A percentile compares a stretch with the other conserved stretches of the same genome.
Conservation (phyloP, 2,113 vertebrate genomes). For the Myrmophylax atrothorax region DNA sequence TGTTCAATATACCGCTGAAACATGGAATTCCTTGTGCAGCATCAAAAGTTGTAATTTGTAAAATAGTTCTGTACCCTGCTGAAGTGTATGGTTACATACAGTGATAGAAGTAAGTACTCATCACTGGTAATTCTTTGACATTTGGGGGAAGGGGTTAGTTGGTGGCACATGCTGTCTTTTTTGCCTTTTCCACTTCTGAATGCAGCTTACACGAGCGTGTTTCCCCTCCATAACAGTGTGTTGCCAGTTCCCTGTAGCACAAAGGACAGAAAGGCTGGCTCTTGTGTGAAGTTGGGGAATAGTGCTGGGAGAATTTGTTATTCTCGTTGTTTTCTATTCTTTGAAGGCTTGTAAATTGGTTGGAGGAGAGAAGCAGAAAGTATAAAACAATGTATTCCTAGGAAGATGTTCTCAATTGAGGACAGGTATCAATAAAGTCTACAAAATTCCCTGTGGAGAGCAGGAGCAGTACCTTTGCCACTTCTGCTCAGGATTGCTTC, state of each 20-base stretch:
- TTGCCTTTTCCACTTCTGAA: not conserved
- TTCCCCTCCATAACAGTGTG: not conserved
- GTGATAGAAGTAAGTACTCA: not conserved
- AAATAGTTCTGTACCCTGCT: not conserved
- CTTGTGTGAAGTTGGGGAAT: not conserved
- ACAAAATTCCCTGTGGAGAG: not conserved
- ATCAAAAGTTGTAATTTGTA: not conserved
- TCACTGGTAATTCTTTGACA: not conserved
- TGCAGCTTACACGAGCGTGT: not conserved
- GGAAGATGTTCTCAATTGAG: not conserved
- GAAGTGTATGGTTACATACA: not conserved
- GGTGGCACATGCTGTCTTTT: not conserved
- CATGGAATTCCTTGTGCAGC: not conserved
- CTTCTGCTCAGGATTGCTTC: not conserved
- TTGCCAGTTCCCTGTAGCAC: not conserved
- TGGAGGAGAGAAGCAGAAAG: not conserved
- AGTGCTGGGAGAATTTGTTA: not conserved
- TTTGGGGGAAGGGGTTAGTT: not conserved
- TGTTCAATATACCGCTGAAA: not conserved
- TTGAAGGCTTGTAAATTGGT: not conserved
- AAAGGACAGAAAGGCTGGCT: not conserved
- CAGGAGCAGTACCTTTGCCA: not conserved
- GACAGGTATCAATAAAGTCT: not conserved
- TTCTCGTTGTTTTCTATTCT: not conserved
- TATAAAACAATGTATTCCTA: rapidly evolving